phyloP scores from a whole-genome alignment of 1,140 invertebrate genomes.

The Anastrepha obliqua region DNA sequence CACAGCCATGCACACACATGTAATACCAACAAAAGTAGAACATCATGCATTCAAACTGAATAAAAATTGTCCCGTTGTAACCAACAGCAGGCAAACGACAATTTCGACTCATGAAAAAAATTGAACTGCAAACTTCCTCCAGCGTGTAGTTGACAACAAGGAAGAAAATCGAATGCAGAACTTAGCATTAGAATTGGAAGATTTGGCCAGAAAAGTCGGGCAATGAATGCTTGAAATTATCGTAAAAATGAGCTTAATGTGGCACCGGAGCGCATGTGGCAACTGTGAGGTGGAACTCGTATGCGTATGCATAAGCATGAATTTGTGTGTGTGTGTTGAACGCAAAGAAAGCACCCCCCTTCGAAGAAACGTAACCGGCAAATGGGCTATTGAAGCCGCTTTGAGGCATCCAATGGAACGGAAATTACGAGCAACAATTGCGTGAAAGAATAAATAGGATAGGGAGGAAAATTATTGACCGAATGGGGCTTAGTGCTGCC shows the following conservation, averaged over 20 bases:
- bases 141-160: no score
- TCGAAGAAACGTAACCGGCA: not conserved
- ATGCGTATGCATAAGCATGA: no score
- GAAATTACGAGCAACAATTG: conserved; percentile 26
- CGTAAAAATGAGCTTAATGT: conserved; percentile 20
- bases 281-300: not conserved
- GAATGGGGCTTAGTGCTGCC: not conserved
- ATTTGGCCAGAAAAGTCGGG: conserved; percentile 6
- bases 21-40: no score
- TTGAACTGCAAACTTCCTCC: no score
- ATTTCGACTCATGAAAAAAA: not conserved
- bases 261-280: not conserved
- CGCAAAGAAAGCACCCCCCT: not conserved
- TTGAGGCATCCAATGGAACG: conserved; percentile 37
- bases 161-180: not conserved
- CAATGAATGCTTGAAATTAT: conserved; percentile 43
- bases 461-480: not conserved
- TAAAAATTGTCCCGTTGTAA: not conserved
- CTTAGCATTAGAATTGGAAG: not conserved
- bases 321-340: not conserved
- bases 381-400: conserved; percentile 40
- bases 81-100: not conserved
- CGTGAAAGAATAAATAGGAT: not conserved
- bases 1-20: no score
- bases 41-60: not conserved